phyloP scores from a whole-genome alignment of 2,113 vertebrate species.

The Gadus chalcogrammus region DNA sequence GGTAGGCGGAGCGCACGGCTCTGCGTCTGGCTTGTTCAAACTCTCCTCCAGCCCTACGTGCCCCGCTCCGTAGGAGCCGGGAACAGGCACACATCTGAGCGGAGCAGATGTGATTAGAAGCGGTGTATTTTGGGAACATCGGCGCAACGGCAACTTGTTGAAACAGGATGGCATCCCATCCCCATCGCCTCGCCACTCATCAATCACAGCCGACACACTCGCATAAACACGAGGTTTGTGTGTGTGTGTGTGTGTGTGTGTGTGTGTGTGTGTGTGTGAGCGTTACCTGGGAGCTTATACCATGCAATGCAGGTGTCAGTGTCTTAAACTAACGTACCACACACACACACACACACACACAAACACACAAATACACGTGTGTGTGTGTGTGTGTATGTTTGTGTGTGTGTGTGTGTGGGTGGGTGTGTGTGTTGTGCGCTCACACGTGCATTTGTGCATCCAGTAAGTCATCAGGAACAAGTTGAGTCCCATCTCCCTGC shows the following conservation, averaged over 20 bases:
- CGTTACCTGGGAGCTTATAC: constrained; percentile 60
- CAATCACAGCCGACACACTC: constrained; percentile 56
- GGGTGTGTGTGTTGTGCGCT: background rate
- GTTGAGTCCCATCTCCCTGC: constrained; percentile 72
- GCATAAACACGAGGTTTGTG: constrained; percentile 47
- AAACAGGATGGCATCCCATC: constrained; percentile 61
- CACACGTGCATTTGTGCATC: constrained; percentile 27
- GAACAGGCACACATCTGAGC: background rate
- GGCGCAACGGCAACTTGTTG: constrained; percentile 57
- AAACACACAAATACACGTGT: no score
- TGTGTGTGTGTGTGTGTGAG: constrained; percentile 3
- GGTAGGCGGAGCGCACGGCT: constrained; percentile 47
- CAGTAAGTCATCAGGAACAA: constrained; percentile 67
- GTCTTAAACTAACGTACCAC: constrained; percentile 53
- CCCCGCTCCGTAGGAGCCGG: constrained; percentile 18
- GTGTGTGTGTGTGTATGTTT: no score
- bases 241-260: background rate
- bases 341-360: constrained; percentile 31
- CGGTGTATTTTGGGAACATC: constrained; percentile 55
- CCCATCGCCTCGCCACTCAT: constrained; percentile 45
- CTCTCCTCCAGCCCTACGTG: constrained; percentile 24
- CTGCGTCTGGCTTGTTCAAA: constrained; percentile 56
- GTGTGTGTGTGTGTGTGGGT: no score
- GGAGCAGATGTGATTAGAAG: constrained; percentile 46
- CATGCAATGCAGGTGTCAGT: constrained; percentile 59